Percentiles rank a stretch among this genome's conserved stretches.
Evolutionary conservation across 2,797 vertebrate genomes (phyloP).

Genomic region (Xiphophorus birchmanni): DNA sequence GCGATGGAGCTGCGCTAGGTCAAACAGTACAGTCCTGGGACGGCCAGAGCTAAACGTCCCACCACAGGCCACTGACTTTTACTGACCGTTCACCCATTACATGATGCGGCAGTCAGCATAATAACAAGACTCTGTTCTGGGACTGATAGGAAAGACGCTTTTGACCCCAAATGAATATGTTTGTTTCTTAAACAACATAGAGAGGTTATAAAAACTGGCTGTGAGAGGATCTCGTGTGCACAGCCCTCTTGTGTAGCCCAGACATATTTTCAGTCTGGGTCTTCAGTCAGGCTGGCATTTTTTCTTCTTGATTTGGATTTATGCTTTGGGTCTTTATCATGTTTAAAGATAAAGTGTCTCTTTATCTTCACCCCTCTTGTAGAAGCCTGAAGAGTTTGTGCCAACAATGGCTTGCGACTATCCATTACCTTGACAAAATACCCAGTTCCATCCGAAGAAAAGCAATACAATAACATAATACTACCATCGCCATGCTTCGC

Average conservation of each 20-base stretch:
- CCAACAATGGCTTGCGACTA: neutral
- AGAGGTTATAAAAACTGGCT: neutral
- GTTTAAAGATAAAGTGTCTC: neutral
- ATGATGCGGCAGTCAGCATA: constrained; percentile 59
- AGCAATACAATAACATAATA: neutral
- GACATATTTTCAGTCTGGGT: neutral
- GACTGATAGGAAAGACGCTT: constrained; percentile 32
- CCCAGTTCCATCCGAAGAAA: neutral
- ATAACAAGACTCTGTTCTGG: constrained; percentile 36
- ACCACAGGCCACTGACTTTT: constrained; percentile 59
- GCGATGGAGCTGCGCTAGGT: constrained; percentile 68
- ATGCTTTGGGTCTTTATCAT: neutral
- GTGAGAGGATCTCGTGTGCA: neutral
- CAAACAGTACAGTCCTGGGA: constrained; percentile 64
- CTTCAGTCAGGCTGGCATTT: neutral
- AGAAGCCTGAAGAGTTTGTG: neutral
- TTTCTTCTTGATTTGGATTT: neutral
- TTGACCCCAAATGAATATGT: constrained; percentile 19
- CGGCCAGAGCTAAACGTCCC: constrained; percentile 57
- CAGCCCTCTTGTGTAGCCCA: neutral
- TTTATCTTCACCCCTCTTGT: neutral
- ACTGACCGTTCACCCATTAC: constrained; percentile 67
- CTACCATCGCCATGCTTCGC: neutral
- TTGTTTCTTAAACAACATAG: constrained; percentile 9
- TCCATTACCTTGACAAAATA: neutral